These are phyloP conservation scores for Molossus molossus DNA, from an alignment of 2,797 vertebrate species.

Conservation along the genomic window DNA sequence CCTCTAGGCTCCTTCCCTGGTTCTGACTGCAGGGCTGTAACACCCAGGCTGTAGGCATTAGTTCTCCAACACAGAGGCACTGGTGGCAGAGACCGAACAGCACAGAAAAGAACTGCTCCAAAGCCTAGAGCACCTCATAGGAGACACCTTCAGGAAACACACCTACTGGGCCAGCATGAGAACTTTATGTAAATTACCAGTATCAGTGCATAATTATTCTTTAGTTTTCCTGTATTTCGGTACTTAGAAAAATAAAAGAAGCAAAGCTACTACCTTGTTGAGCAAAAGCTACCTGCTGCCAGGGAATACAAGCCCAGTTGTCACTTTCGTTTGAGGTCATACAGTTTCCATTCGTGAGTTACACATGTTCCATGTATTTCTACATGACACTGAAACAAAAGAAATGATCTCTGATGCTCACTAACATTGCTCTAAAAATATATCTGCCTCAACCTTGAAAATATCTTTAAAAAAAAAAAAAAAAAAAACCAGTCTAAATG, in stretches of 20 bases:
- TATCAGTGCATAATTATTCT: background rate
- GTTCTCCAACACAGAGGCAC: no score
- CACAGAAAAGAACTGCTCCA: background rate
- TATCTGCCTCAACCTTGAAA: background rate
- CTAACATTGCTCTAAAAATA: slow-evolving; percentile 26
- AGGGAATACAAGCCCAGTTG: background rate
- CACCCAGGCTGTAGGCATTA: background rate
- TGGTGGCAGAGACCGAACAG: background rate
- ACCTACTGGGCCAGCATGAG: background rate
- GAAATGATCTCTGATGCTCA: background rate
- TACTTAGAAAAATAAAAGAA: slow-evolving; percentile 8
- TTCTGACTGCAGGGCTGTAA: background rate
- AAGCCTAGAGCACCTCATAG: no score
- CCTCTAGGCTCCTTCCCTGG: background rate
- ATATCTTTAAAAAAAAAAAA: background rate
- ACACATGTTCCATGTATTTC: background rate
- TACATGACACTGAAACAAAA: background rate
- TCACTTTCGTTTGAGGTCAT: background rate
- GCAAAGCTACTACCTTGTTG: background rate
- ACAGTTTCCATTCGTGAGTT: background rate
- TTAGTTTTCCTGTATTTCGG: background rate
- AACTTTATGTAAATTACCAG: background rate
- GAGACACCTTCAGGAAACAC: background rate
- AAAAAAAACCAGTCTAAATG: no score
- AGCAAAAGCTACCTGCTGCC: background rate